These are phyloP conservation scores for Hydrotaea diabolus DNA, from an alignment of 2,888 invertebrate species.

Conservation along the genomic window DNA sequence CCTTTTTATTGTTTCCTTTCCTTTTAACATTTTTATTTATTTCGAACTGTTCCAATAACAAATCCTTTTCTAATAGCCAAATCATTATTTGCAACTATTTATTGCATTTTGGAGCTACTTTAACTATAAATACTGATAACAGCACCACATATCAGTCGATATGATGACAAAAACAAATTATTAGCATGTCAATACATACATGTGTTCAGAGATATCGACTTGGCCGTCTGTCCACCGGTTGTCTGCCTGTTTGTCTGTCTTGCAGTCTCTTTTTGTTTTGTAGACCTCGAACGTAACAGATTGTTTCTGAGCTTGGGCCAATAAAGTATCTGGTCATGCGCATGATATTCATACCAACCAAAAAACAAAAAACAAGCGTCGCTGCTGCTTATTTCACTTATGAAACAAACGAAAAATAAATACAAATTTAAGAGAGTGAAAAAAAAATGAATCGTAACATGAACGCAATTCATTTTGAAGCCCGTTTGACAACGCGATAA, in stretches of 20 bases:
- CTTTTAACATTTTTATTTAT: too few relatives aligned
- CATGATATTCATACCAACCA: slow-evolving; percentile 7
- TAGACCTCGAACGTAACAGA: neutral
- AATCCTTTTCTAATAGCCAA: too few relatives aligned
- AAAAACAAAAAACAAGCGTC: neutral
- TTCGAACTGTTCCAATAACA: too few relatives aligned
- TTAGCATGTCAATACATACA: slow-evolving; percentile 4
- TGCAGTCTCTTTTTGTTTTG: neutral
- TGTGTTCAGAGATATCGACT: neutral
- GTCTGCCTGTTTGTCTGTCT: neutral
- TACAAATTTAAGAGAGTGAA: neutral
- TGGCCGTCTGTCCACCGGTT: slow-evolving; percentile 6
- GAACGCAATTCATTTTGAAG: slow-evolving; percentile 15
- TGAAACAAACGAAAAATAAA: slow-evolving; percentile 1
- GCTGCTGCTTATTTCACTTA: neutral
- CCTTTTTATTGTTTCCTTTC: too few relatives aligned
- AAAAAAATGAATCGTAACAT: neutral
- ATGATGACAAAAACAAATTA: slow-evolving; percentile 39
- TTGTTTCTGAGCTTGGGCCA: neutral
- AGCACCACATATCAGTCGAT: neutral
- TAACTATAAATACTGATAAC: neutral
- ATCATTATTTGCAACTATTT: neutral
- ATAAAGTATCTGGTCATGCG: neutral
- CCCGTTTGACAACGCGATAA: slow-evolving; percentile 9
- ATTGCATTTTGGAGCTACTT: neutral